These are phyloP conservation scores for Prionace glauca DNA, from an alignment of 2,797 vertebrate genomes.

Conservation along the genomic window DNA sequence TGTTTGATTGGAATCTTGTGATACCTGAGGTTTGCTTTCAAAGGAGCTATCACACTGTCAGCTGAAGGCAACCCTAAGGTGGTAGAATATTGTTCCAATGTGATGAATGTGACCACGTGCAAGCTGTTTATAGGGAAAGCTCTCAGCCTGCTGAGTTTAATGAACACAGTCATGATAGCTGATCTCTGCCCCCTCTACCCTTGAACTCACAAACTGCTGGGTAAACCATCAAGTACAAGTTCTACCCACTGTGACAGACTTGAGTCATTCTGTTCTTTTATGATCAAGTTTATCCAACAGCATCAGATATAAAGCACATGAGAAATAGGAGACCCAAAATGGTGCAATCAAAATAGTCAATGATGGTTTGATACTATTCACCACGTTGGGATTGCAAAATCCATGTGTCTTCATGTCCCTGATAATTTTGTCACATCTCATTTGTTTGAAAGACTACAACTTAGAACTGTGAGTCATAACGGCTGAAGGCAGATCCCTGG, in stretches of 20 bases:
- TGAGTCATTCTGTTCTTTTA: neutral
- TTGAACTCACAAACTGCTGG: neutral
- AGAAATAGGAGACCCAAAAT: neutral
- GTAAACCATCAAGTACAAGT: neutral
- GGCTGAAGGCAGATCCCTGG: neutral
- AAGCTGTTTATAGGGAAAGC: neutral
- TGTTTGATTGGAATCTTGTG: neutral
- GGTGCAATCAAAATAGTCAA: neutral
- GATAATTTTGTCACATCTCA: neutral
- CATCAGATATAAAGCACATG: neutral
- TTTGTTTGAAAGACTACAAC: neutral
- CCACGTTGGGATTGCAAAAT: neutral
- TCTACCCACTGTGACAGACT: neutral
- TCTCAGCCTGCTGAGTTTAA: neutral
- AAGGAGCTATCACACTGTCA: neutral
- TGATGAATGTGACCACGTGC: neutral
- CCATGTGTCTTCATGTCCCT: neutral
- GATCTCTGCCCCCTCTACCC: neutral
- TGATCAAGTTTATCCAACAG: neutral
- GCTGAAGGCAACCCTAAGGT: neutral
- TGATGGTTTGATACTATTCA: neutral
- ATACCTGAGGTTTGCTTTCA: neutral
- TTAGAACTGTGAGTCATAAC: neutral
- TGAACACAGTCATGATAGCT: neutral
- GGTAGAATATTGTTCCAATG: neutral